Evolutionary conservation across 30 jellyfish, hydroid and myxozoan species (phyloP), one percentile per base, ranked within the genome.

Genomic region (Aurelia aurita): DNA sequence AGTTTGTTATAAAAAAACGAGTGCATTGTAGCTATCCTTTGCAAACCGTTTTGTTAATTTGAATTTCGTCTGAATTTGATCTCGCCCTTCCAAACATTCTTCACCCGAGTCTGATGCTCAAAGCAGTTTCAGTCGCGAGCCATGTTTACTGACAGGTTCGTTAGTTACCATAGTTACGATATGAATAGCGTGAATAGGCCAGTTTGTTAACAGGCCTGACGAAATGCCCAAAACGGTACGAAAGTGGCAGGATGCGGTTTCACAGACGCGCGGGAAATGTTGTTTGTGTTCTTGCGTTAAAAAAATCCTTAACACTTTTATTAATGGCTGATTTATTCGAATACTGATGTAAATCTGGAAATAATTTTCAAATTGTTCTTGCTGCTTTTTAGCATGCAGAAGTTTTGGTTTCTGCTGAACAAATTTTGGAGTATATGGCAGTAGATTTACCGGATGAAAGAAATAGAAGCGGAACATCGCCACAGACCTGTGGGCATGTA

Each of bases 401-500:
- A 23, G 31, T 69, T 69, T 69, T 27, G 70, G 54, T 43, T 63
- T 34, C 53, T 72, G 35, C 27, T 18, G 58, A 1, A 26, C 29
- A 26, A 68, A 15, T 62, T 16, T 68, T 46, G 31, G 84, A 25
- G 2, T 22, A 2, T 8, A 8, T 25, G 65, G 58, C 21, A 59
- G 3, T 20, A 77, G 77, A 62, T 25, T 11, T 69, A 68, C 93
- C 93, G 93, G 45, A 83, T 83, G 93, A 83, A 49, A 70, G 80
- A 83, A 28, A 31, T 15, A n/a, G 43, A 35, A 26, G 86, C 29
- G 86, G 81, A 71, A 57, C 77, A 54, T 54, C 86, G 78, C 82
- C 93, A 69, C 83, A 45, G 70, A 62, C 43, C 68, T n/a, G 75
- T 54, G 86, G 93, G 93, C 83, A 83, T 83, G 93, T 83, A 58